These are phyloP conservation scores for Xenopus borealis DNA, from an alignment of 2,113 vertebrate genomes.

Conservation along the genomic window DNA sequence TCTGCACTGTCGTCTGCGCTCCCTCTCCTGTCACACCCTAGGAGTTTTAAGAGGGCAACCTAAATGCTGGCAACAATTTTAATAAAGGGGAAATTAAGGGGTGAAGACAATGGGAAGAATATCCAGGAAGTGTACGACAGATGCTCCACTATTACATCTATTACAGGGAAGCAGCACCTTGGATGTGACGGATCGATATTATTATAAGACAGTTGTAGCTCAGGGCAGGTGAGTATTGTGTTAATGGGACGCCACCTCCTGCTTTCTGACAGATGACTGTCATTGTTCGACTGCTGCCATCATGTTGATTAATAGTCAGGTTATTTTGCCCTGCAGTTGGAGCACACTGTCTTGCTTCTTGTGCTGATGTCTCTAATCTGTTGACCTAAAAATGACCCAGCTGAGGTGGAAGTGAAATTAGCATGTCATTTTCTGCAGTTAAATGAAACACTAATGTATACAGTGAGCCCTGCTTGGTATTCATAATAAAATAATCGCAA, in stretches of 20 bases:
- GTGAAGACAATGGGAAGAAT: slow-evolving; percentile 34
- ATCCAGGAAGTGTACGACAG: slow-evolving; percentile 51
- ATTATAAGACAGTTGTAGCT: slow-evolving; percentile 76
- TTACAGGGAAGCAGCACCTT: slow-evolving; percentile 61
- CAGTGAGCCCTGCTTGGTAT: slow-evolving; percentile 3
- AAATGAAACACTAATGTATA: slow-evolving; percentile 50
- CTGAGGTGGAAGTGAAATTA: slow-evolving; percentile 63
- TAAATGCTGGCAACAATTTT: slow-evolving; percentile 28
- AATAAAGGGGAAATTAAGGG: slow-evolving; percentile 48
- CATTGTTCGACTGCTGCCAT: slow-evolving; percentile 66
- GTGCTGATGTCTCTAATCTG: slow-evolving; percentile 65
- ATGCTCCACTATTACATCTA: slow-evolving; percentile 62
- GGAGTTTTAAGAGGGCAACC: slow-evolving; percentile 28
- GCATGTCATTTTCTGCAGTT: slow-evolving; percentile 65
- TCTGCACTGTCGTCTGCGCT: slow-evolving; percentile 71
- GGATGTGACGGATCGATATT: slow-evolving; percentile 73
- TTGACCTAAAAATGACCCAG: slow-evolving; percentile 70
- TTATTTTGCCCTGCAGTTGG: slow-evolving; percentile 68
- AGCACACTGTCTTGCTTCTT: slow-evolving; percentile 59
- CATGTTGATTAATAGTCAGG: slow-evolving; percentile 67
- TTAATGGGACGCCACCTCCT: slow-evolving; percentile 79
- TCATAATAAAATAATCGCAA: slow-evolving; percentile 19
- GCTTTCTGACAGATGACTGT: slow-evolving; percentile 85
- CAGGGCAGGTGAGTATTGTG: slow-evolving; percentile 75
- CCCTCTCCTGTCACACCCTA: slow-evolving; percentile 29